phyloP scores from a whole-genome alignment of 2,797 vertebrate genomes.

The Aeoliscus strigatus region DNA sequence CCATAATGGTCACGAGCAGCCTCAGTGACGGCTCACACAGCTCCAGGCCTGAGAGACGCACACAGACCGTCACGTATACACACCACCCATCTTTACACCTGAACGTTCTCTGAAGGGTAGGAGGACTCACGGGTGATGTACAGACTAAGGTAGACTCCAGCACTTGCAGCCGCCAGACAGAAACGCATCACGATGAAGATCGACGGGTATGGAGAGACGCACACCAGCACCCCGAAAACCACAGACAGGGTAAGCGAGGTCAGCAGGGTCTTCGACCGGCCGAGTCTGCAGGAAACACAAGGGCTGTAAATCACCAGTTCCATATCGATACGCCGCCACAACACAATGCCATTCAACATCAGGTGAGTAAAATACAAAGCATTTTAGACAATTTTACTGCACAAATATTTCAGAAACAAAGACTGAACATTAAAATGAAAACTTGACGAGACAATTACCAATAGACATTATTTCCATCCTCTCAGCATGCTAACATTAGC shows the following conservation, averaged over 20 bases:
- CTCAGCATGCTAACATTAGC: no score
- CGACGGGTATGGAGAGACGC: slow-evolving; percentile 80
- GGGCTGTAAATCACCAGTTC: background rate
- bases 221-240: slow-evolving; percentile 83
- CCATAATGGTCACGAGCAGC: slow-evolving; percentile 78
- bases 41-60: slow-evolving; percentile 79
- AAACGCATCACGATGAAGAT: slow-evolving; percentile 85
- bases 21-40: slow-evolving; percentile 85
- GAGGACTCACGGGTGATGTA: slow-evolving; percentile 83
- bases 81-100: slow-evolving; percentile 2
- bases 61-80: no score
- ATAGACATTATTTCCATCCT: no score
- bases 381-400: no score
- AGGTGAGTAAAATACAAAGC: no score
- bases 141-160: slow-evolving; percentile 80
- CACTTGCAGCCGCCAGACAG: slow-evolving; percentile 80
- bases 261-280: slow-evolving; percentile 79
- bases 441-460: no score
- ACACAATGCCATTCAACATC: no score
- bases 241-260: slow-evolving; percentile 80
- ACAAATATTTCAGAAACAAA: no score
- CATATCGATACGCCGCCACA: no score
- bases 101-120: background rate
- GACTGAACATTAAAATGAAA: no score
- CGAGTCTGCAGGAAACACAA: slow-evolving; percentile 68